Conservation (phyloP, 2,113 vertebrate species). For the Carollia perspicillata region DNA sequence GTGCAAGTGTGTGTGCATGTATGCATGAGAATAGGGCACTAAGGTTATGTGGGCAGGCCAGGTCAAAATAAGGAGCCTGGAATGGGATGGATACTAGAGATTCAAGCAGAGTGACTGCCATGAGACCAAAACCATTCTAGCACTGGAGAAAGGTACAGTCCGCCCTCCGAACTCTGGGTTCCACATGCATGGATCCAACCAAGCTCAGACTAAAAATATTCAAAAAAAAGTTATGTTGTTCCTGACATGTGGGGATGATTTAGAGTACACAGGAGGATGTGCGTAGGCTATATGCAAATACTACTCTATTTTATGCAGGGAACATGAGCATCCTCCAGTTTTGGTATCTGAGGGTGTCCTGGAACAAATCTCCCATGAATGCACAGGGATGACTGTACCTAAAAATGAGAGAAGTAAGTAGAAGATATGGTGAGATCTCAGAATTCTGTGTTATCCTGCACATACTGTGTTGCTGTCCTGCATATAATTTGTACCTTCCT, state of each 20-base stretch:
- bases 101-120: not conserved
- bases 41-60: not conserved
- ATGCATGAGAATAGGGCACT: not conserved
- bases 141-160: not conserved
- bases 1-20: rapidly evolving
- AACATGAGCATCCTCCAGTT: not conserved
- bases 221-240: not conserved
- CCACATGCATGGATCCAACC: not conserved
- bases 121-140: not conserved
- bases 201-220: not conserved
- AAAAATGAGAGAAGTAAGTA: not conserved
- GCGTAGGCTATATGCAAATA: not conserved
- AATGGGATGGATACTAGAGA: not conserved
- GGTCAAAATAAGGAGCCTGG: not conserved
- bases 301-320: not conserved
- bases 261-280: too few species aligned
- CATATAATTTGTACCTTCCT: not conserved
- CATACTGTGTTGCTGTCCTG: not conserved
- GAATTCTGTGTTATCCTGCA: not conserved
- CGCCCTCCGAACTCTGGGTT: too few species aligned
- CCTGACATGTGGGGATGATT: not conserved
- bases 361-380: too few species aligned
- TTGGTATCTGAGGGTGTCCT: too few species aligned
- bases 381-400: not conserved
- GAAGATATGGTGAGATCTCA: not conserved